Conservation (phyloP, 2,113 vertebrate species). For the Heloderma charlesbogerti region DNA sequence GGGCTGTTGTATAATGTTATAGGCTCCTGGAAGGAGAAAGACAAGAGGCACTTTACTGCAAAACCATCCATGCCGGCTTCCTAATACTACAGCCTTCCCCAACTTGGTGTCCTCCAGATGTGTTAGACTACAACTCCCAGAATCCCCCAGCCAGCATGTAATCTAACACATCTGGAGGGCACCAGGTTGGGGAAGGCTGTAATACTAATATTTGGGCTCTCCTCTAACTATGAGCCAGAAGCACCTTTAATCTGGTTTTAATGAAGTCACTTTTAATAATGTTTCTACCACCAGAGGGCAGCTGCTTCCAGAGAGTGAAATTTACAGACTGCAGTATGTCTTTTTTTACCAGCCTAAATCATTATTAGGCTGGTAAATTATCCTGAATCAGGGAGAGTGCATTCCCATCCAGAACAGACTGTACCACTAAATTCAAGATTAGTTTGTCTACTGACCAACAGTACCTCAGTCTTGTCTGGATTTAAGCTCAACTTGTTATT, state of each 20-base stretch:
- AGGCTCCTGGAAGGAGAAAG: background rate
- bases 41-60: background rate
- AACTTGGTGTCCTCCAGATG: too few relatives aligned
- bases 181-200: background rate
- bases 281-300: slow-evolving; percentile 71
- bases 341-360: background rate
- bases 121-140: too few relatives aligned
- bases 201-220: background rate
- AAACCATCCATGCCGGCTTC: background rate
- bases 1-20: background rate
- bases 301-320: background rate
- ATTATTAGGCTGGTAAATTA: too few relatives aligned
- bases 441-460: too few relatives aligned
- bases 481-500: too few relatives aligned
- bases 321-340: background rate
- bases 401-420: too few relatives aligned
- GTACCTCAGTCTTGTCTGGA: too few relatives aligned
- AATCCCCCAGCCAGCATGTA: too few relatives aligned
- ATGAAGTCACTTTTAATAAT: slow-evolving; percentile 58
- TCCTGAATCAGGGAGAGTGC: too few relatives aligned
- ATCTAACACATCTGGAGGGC: too few relatives aligned
- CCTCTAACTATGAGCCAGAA: background rate
- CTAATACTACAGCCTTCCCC: background rate
- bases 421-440: too few relatives aligned
- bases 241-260: slow-evolving; percentile 16